A percentile compares a stretch with the other conserved stretches of the same genome.
Evolutionary conservation across 2,888 invertebrate species (phyloP).

Genomic region (Brenthis daphne): DNA sequence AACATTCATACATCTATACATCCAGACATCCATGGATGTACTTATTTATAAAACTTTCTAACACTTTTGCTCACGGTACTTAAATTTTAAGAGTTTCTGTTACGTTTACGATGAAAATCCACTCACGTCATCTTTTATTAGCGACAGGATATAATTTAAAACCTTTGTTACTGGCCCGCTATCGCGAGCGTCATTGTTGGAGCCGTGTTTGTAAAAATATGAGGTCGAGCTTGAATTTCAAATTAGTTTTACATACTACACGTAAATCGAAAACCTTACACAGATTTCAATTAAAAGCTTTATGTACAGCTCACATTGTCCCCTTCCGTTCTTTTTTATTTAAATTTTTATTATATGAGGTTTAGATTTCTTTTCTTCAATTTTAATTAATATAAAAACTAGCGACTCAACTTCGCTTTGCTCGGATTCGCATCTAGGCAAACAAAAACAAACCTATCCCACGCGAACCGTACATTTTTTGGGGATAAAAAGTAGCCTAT

Average conservation of each 20-base stretch:
- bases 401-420: too few species aligned
- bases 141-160: conserved; percentile 11
- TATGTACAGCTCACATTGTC: background rate
- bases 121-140: background rate
- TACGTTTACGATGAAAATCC: background rate
- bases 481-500: too few species aligned
- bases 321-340: too few species aligned
- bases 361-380: too few species aligned
- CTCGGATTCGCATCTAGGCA: too few species aligned
- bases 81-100: background rate
- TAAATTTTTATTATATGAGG: too few species aligned
- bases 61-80: background rate
- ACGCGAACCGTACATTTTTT: too few species aligned
- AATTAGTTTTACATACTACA: conserved; percentile 18
- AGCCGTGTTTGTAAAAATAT: conserved; percentile 19
- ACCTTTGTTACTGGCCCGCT: conserved; percentile 8
- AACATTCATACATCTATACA: too few species aligned
- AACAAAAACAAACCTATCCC: too few species aligned
- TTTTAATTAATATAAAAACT: too few species aligned
- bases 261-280: background rate
- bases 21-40: too few species aligned
- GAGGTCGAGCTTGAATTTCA: conserved; percentile 46
- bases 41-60: background rate
- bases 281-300: conserved; percentile 8
- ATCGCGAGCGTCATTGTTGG: conserved; percentile 6